phyloP scores from a whole-genome alignment of 2,888 invertebrate species.

The Tenodera sinensis region DNA sequence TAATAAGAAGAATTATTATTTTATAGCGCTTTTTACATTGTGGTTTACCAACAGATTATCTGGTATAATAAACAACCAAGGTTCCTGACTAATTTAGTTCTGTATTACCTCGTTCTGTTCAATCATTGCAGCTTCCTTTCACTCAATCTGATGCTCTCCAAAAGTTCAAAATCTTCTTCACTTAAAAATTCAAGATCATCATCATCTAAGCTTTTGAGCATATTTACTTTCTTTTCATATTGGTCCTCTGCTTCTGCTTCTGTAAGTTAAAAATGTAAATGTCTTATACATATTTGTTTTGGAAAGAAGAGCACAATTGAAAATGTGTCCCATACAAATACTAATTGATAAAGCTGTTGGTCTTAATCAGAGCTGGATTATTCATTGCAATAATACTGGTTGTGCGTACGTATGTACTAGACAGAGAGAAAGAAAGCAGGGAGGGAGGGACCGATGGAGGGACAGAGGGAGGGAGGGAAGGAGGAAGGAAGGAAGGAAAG shows the following conservation, averaged over 20 bases:
- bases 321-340: too few species aligned
- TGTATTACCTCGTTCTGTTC: too few species aligned
- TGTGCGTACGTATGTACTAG: background rate
- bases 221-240: background rate
- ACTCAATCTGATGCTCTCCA: background rate
- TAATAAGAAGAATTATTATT: too few species aligned
- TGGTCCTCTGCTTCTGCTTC: background rate
- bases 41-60: too few species aligned
- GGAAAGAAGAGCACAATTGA: too few species aligned
- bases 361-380: too few species aligned
- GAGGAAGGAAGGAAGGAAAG: background rate
- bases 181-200: background rate
- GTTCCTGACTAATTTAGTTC: too few species aligned
- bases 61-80: too few species aligned
- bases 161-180: background rate
- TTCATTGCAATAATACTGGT: too few species aligned
- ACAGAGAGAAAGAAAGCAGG: background rate
- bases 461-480: background rate
- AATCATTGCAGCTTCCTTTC: background rate
- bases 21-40: too few species aligned
- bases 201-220: conserved; percentile 14
- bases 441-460: background rate
- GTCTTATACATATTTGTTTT: too few species aligned
- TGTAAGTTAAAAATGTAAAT: conserved; percentile 16
- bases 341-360: too few species aligned